Percentiles rank a stretch among this genome's conserved stretches.
Evolutionary conservation across 2,797 vertebrate genomes (phyloP).

Genomic region (Rhinella marina): DNA sequence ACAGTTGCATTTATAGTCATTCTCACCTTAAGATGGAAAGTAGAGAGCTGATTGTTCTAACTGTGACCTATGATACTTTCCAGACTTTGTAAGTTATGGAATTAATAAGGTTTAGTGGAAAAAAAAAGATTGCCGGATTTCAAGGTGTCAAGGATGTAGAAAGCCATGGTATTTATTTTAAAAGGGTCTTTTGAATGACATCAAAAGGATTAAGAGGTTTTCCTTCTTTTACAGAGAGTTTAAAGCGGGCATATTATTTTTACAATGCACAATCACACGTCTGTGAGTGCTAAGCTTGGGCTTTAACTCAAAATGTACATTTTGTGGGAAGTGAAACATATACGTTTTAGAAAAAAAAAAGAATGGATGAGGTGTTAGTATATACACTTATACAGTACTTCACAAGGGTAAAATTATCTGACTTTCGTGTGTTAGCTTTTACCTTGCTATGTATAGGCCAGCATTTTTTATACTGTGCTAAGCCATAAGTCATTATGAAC

Average conservation of each 20-base stretch:
- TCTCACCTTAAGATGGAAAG: constrained; percentile 35
- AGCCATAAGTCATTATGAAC: constrained; percentile 43
- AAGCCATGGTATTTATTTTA: constrained; percentile 74
- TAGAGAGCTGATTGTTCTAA: constrained; percentile 65
- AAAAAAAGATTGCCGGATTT: constrained; percentile 69
- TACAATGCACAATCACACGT: constrained; percentile 61
- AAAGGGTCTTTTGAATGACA: constrained; percentile 76
- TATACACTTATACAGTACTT: constrained; percentile 54
- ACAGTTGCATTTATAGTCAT: constrained; percentile 43
- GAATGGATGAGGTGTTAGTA: constrained; percentile 62
- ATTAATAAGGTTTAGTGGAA: constrained; percentile 71
- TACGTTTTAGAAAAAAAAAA: constrained; percentile 56
- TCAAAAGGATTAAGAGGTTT: constrained; percentile 78
- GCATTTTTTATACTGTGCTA: constrained; percentile 23
- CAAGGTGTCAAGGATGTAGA: constrained; percentile 76
- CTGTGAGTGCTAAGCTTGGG: constrained; percentile 60
- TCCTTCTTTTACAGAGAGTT: constrained; percentile 76
- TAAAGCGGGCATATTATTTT: constrained; percentile 67
- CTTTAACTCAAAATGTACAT: constrained; percentile 59
- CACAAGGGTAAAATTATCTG: constrained; percentile 50
- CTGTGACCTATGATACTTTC: constrained; percentile 69
- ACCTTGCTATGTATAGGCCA: constrained; percentile 37
- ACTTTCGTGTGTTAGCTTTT: constrained; percentile 45
- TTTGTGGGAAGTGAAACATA: constrained; percentile 57
- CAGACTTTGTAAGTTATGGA: constrained; percentile 76